Evolutionary conservation across 30 jellyfish, hydroid and myxozoan genomes (phyloP).

Genomic region (Chrysaora quinquecirrha): DNA sequence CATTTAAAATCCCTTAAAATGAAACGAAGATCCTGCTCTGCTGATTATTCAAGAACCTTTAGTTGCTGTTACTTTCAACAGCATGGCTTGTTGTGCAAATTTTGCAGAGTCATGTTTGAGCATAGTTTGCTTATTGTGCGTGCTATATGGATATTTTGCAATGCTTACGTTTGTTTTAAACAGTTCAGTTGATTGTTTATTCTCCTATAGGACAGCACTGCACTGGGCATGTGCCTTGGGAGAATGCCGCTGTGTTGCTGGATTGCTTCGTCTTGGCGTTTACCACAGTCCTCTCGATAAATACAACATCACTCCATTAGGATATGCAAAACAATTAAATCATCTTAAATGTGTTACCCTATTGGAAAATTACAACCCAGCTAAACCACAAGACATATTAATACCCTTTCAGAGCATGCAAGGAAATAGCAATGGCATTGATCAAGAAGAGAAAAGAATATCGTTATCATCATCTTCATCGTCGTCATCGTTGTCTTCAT

Average conservation of each 20-base stretch:
- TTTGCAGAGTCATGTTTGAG: too few relatives aligned
- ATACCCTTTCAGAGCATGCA: slow-evolving; percentile 52
- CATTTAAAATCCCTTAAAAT: too few relatives aligned
- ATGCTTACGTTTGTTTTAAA: too few relatives aligned
- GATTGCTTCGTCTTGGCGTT: slow-evolving; percentile 73
- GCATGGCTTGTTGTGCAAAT: too few relatives aligned
- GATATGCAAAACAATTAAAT: slow-evolving; percentile 40
- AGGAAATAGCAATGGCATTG: slow-evolving; percentile 1
- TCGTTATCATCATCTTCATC: too few relatives aligned
- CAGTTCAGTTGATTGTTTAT: too few relatives aligned
- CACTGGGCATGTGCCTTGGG: slow-evolving; percentile 85
- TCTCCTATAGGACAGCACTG: slow-evolving; percentile 74
- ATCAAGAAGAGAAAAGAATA: slow-evolving; percentile 3
- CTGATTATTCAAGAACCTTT: too few relatives aligned
- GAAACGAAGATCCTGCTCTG: too few relatives aligned
- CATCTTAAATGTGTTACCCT: slow-evolving; percentile 39
- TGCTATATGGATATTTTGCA: too few relatives aligned
- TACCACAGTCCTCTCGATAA: slow-evolving; percentile 25
- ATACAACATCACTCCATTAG: slow-evolving; percentile 54
- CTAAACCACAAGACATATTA: slow-evolving; percentile 56
- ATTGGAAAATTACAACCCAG: slow-evolving; percentile 43
- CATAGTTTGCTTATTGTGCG: too few relatives aligned
- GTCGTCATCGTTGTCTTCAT: too few relatives aligned
- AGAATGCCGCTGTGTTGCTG: slow-evolving; percentile 72
- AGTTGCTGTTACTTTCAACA: too few relatives aligned